Percentiles rank a stretch among this genome's conserved stretches.
phyloP scores from a whole-genome alignment of 2,797 vertebrate species.

The Eremophila alpestris region DNA sequence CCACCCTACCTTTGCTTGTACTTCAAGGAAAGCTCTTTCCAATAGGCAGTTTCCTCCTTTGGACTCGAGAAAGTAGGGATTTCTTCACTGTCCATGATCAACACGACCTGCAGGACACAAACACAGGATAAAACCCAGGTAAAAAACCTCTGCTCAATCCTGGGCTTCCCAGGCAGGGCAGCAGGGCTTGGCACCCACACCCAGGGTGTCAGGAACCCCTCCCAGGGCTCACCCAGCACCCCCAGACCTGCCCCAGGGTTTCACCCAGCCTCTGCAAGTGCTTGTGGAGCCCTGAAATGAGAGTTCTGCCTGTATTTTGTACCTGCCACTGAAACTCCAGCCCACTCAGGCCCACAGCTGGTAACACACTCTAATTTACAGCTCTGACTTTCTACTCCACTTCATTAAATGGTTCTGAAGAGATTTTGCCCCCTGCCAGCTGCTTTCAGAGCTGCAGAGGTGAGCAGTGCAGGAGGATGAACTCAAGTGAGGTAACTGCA shows the following conservation, averaged over 20 bases:
- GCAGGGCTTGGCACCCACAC: not conserved
- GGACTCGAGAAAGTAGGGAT: constrained; percentile 93
- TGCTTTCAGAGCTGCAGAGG: not conserved
- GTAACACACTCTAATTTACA: not conserved
- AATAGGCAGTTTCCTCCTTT: constrained; percentile 95
- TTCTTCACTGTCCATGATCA: constrained; percentile 97
- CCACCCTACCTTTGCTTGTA: constrained; percentile 90
- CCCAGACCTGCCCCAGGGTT: not conserved
- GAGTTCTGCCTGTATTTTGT: not conserved
- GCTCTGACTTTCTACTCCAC: not conserved
- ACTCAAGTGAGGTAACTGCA: not conserved
- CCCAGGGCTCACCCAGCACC: not conserved
- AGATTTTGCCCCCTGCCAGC: not conserved
- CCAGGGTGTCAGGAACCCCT: not conserved
- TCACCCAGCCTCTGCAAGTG: not conserved
- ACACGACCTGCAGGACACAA: constrained; percentile 66
- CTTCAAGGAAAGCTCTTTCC: constrained; percentile 92
- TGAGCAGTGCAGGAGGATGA: not conserved
- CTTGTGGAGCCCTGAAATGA: not conserved
- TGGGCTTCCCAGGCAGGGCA: not conserved
- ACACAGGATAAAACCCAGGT: not conserved
- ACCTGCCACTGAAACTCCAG: not conserved
- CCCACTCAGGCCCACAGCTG: not conserved
- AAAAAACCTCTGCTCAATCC: not conserved
- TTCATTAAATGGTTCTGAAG: not conserved